Percentiles rank a stretch among this genome's conserved stretches.
Conservation (phyloP, 2,797 vertebrate genomes). For the Sebastes oblongus region DNA sequence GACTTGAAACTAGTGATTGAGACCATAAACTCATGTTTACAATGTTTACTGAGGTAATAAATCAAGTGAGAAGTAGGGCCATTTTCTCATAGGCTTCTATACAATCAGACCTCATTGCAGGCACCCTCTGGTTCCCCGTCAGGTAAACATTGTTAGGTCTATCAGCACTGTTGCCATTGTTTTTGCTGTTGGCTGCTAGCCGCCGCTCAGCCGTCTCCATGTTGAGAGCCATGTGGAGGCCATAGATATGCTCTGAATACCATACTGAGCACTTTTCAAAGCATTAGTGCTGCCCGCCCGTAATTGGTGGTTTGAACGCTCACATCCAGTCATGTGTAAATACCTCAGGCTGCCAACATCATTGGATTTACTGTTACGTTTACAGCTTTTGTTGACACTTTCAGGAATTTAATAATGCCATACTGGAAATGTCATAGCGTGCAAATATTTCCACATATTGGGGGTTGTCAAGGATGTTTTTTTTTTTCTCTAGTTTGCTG, state of each 20-base stretch:
- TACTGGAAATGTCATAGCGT: neutral
- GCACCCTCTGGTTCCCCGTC: neutral
- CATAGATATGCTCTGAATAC: neutral
- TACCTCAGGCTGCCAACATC: constrained; percentile 3
- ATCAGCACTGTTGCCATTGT: neutral
- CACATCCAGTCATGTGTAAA: neutral
- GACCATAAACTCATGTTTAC: too few species aligned
- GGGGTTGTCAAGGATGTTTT: neutral
- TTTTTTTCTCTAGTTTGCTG: neutral
- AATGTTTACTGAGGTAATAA: too few species aligned
- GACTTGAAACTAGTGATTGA: too few species aligned
- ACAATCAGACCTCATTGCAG: too few species aligned
- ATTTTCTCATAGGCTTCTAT: too few species aligned
- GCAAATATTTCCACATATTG: neutral
- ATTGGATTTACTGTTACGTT: constrained; percentile 13
- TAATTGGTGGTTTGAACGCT: neutral
- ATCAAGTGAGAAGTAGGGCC: too few species aligned
- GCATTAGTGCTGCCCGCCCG: neutral
- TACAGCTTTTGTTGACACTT: constrained; percentile 21
- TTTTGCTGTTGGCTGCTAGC: neutral
- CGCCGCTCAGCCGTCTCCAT: neutral
- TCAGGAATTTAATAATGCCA: constrained; percentile 4
- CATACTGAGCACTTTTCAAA: neutral
- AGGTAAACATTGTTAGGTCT: neutral
- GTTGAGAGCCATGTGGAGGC: neutral